Percentiles rank a stretch among this genome's conserved stretches.
Evolutionary conservation across 2,797 vertebrate genomes (phyloP).

Genomic region (Poeciliopsis paucimaculata): DNA sequence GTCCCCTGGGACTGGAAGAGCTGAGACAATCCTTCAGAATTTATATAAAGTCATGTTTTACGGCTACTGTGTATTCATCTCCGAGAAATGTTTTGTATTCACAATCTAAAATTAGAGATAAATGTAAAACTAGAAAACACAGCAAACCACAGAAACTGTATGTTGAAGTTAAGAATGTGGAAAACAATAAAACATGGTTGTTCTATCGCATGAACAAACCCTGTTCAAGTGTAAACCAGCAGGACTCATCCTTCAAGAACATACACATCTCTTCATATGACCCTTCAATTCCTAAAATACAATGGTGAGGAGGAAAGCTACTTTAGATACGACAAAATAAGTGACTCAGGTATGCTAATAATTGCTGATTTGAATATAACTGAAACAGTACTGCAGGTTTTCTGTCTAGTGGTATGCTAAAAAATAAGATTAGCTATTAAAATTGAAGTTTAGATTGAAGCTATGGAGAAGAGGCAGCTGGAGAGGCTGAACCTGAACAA

Average conservation of each 20-base stretch:
- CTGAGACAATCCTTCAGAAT: conserved; percentile 56
- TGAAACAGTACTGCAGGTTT: neutral
- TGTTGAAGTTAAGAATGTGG: neutral
- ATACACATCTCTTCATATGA: neutral
- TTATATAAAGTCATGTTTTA: neutral
- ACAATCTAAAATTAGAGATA: neutral
- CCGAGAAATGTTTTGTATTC: neutral
- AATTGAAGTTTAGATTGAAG: no score
- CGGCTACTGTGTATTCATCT: neutral
- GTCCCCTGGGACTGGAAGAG: conserved; percentile 97
- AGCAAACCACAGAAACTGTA: neutral
- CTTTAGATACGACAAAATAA: neutral
- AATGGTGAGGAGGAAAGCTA: neutral
- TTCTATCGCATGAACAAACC: neutral
- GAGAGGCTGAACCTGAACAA: no score
- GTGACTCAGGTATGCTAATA: neutral
- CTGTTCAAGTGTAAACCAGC: neutral
- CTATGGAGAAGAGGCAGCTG: no score
- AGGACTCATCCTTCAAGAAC: neutral
- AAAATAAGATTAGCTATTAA: no score
- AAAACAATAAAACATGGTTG: neutral
- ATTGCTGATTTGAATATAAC: neutral
- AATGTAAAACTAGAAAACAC: neutral
- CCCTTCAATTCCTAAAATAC: neutral
- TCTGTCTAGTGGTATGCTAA: no score